Evolutionary conservation across 2,113 vertebrate genomes (phyloP), one percentile per base, ranked within the genome.

Genomic region (Syrrhaptes paradoxus): DNA sequence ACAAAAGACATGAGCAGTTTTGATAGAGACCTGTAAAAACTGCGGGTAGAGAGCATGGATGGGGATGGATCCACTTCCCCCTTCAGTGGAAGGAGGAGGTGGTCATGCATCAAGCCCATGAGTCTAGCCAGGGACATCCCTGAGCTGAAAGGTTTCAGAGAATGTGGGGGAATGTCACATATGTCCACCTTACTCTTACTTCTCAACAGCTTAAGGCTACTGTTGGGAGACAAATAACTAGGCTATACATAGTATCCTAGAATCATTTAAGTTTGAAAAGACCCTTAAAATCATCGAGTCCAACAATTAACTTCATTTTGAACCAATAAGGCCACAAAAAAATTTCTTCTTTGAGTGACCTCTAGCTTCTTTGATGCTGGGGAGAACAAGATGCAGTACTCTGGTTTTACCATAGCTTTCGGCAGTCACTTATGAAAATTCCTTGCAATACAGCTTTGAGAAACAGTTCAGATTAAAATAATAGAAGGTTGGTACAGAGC

Each of bases 71-170:
- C 31, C 54, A 26, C 38, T 63, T 34, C 28, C 38, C 28, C 54
- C 11, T n/a, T 49, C 41, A 28, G 28, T 3, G 11, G 45, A 14
- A 90, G 34, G 13, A 82, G 18, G 20, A 67, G 25, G 16, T 48
- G 22, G 25, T 31, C 4, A 1, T 1, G 0, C 1, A 0, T 7
- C 17, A 41, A 89, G 22, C 4, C 63, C 31, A 4, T 1, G 4
- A 49, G 17, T 32, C n/a, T 46, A 62, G 17, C 31, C 41, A 36
- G 34, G 26, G 48, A 32, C 7, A 57, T 61, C 36, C 13, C 20
- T 20, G 29, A 70, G 79, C 49, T 31, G 41, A 55, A 13, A 82
- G 3, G 4, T 36, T 46, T 46, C 5, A 51, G 38, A 66, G 38
- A 51, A 9, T 38, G 49, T 3, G 9, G 24, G 36, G 5, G n/a